Conservation (phyloP, 2,797 vertebrate species). For the Cossypha niveicapilla region DNA sequence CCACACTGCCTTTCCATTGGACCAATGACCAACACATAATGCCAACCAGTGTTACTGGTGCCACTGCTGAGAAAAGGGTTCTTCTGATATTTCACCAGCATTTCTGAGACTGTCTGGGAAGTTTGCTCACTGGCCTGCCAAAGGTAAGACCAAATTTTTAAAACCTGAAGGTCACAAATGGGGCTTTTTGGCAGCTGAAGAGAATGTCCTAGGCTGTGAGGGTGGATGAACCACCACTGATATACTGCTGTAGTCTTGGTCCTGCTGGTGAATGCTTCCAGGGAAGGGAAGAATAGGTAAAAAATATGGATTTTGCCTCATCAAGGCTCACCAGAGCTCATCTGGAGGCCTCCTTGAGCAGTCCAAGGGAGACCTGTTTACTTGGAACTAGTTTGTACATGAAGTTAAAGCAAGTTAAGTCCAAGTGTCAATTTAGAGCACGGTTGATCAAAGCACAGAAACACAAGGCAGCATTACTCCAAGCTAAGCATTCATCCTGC, state of each 20-base stretch:
- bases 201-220: not conserved
- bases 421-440: not conserved
- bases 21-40: accelerated
- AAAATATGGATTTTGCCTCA: not conserved
- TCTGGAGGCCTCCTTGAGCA: not conserved
- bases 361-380: not conserved
- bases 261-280: not conserved
- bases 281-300: not conserved
- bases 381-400: not conserved
- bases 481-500: not conserved
- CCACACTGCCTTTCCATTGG: not conserved
- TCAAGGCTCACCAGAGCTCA: conserved; percentile 17
- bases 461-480: not conserved
- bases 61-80: accelerated
- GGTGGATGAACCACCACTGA: accelerated
- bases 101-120: not conserved
- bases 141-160: not conserved
- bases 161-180: not conserved
- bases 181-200: not conserved
- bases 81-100: not conserved
- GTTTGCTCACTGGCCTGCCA: not conserved
- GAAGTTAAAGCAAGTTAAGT: not conserved
- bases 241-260: not conserved
- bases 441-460: not conserved
- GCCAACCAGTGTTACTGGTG: not conserved